Percentiles rank a stretch among this genome's conserved stretches.
Conservation (phyloP, 2,113 vertebrate species). For the Philantomba maxwellii region DNA sequence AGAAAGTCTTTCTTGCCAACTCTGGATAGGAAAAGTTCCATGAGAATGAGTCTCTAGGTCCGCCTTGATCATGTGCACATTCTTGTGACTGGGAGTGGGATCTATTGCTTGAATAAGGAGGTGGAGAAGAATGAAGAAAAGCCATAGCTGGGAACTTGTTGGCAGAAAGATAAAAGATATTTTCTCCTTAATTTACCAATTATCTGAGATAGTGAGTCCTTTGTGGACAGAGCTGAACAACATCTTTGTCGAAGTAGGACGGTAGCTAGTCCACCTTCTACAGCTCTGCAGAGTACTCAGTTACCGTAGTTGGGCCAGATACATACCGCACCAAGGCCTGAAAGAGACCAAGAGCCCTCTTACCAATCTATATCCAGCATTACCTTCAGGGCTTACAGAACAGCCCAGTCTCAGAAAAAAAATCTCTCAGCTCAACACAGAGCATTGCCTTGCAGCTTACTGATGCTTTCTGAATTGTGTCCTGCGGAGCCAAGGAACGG, state of each 20-base stretch:
- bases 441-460: not conserved
- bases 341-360: not conserved
- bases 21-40: not conserved
- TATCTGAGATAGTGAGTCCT: not conserved
- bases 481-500: not conserved
- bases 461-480: not conserved
- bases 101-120: not conserved
- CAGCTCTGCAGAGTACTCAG: not conserved
- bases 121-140: not conserved
- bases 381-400: not conserved
- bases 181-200: not conserved
- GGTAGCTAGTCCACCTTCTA: not conserved
- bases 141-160: not conserved
- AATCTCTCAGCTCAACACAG: not conserved
- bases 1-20: not conserved
- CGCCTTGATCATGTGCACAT: fast-evolving
- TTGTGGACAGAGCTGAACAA: not conserved
- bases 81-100: not conserved
- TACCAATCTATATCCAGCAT: not conserved
- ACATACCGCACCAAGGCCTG: not conserved
- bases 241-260: fast-evolving
- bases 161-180: not conserved
- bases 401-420: not conserved
- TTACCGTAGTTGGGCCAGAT: fast-evolving
- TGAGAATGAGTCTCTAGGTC: not conserved